These are phyloP conservation scores for Cremastobaeus sp. DNA, from an alignment of 2,888 invertebrate genomes.

Conservation along the genomic window DNA sequence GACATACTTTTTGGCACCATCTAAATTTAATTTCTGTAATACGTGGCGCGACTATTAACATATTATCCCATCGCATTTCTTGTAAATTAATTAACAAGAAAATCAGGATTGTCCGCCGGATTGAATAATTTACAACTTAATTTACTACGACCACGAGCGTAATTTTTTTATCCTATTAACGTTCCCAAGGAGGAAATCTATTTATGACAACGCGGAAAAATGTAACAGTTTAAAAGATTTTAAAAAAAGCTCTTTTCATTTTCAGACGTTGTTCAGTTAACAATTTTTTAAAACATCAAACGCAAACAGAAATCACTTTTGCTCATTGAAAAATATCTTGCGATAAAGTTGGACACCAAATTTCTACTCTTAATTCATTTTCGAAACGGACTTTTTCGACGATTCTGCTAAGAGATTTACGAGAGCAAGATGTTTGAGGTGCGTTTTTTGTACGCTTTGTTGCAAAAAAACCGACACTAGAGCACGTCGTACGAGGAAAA, in stretches of 20 bases:
- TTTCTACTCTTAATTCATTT: slow-evolving; percentile 21
- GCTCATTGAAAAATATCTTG: too few species aligned
- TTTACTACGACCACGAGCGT: too few species aligned
- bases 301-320: too few species aligned
- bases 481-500: slow-evolving; percentile 44
- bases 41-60: background rate
- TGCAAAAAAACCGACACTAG: slow-evolving; percentile 43
- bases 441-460: slow-evolving; percentile 20
- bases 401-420: slow-evolving; percentile 49
- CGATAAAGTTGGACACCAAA: background rate
- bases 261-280: too few species aligned
- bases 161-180: too few species aligned
- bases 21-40: slow-evolving; percentile 29
- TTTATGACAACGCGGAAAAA: too few species aligned
- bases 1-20: slow-evolving; percentile 32
- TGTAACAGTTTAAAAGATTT: too few species aligned
- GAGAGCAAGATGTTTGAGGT: slow-evolving; percentile 42
- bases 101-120: slow-evolving; percentile 10
- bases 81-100: slow-evolving; percentile 15
- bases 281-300: slow-evolving; percentile 2
- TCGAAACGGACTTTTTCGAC: slow-evolving; percentile 40
- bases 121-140: slow-evolving; percentile 6
- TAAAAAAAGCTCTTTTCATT: too few species aligned
- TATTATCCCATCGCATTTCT: slow-evolving; percentile 11
- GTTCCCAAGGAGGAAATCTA: too few species aligned